phyloP scores from a whole-genome alignment of 2,113 vertebrate genomes.

The Tachysurus vachellii region DNA sequence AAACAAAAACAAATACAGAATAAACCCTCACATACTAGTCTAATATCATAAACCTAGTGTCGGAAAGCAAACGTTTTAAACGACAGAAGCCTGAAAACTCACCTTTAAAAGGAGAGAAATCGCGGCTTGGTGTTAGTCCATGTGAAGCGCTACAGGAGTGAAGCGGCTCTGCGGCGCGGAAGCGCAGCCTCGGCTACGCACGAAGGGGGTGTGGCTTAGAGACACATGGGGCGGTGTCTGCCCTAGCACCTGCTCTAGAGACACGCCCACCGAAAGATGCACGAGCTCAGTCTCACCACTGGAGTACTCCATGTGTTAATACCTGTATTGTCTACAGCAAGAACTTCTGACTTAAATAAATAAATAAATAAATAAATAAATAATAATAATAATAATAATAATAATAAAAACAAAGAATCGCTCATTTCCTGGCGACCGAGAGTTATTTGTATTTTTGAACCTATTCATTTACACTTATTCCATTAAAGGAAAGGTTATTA shows the following conservation, averaged over 20 bases:
- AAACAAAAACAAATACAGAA: not conserved
- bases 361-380: no score
- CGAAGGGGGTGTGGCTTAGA: not conserved
- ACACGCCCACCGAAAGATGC: not conserved
- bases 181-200: not conserved
- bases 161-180: not conserved
- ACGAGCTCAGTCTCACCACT: not conserved
- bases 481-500: not conserved
- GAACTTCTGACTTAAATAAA: not conserved
- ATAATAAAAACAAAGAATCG: not conserved
- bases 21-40: no score
- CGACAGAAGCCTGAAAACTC: not conserved
- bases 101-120: constrained; percentile 22
- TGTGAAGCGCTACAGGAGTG: not conserved
- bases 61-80: no score
- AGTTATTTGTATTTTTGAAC: no score
- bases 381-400: no score
- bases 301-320: no score
- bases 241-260: not conserved
- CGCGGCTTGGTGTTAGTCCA: not conserved
- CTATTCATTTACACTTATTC: not conserved
- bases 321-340: no score
- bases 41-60: not conserved
- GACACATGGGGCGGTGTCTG: not conserved
- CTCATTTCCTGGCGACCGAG: not conserved